A percentile compares a stretch with the other conserved stretches of the same genome.
phyloP scores from a whole-genome alignment of 2,797 vertebrate genomes.

The Clangula hyemalis region DNA sequence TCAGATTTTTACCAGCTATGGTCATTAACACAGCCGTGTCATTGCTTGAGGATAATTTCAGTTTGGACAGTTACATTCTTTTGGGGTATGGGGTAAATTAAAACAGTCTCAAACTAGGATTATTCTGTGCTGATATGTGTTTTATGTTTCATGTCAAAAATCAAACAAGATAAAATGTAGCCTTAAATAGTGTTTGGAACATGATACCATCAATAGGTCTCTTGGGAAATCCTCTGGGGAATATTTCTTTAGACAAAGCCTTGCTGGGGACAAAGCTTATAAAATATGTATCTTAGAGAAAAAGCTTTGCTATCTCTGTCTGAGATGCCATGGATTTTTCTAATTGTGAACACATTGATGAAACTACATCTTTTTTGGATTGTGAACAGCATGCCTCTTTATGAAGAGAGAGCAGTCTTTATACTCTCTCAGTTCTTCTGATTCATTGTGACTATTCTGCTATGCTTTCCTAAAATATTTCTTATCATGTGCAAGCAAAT shows the following conservation, averaged over 20 bases:
- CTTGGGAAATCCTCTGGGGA: conserved; percentile 14
- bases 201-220: neutral
- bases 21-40: neutral
- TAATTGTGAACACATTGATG: accelerated
- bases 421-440: neutral
- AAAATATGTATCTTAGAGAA: neutral
- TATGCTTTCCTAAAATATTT: conserved; percentile 39
- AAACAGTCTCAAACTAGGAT: conserved; percentile 36
- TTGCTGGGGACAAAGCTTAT: neutral
- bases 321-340: neutral
- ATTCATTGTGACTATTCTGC: neutral
- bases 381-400: neutral
- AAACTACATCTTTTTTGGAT: neutral
- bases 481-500: conserved; percentile 46
- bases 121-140: conserved; percentile 26
- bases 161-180: conserved; percentile 53
- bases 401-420: neutral
- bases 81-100: conserved; percentile 28
- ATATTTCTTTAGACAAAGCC: conserved; percentile 23
- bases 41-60: neutral
- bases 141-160: conserved; percentile 48
- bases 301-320: neutral
- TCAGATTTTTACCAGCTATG: conserved; percentile 39
- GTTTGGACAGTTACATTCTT: conserved; percentile 25
- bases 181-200: conserved; percentile 37